Evolutionary conservation across 2,113 vertebrate genomes (phyloP).

Genomic region (Apistogramma diplotaenia): DNA sequence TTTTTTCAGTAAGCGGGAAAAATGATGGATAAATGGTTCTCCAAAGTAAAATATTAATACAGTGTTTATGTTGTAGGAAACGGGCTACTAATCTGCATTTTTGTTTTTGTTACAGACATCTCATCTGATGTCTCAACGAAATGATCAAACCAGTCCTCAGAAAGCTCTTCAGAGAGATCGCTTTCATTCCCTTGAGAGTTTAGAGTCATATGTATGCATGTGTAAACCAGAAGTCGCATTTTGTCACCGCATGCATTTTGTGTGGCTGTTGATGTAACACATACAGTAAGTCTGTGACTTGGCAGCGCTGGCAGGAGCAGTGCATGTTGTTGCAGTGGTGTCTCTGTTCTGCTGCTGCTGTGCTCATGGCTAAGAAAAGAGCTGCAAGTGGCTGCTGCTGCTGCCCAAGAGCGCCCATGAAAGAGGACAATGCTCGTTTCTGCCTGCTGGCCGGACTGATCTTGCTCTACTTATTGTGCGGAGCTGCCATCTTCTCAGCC

Average conservation of each 20-base stretch:
- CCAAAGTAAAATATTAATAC: neutral
- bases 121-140: neutral
- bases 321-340: slow-evolving; percentile 54
- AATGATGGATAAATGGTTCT: neutral
- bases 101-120: slow-evolving; percentile 6
- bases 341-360: slow-evolving; percentile 26
- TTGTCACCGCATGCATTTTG: neutral
- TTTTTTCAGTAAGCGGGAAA: neutral
- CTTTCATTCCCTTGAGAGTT: neutral
- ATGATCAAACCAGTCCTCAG: neutral
- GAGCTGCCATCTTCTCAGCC: slow-evolving; percentile 79
- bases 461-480: slow-evolving; percentile 78
- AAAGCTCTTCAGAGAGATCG: neutral
- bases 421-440: slow-evolving; percentile 81
- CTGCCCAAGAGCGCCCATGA: slow-evolving; percentile 72
- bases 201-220: neutral
- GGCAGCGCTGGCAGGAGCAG: neutral
- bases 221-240: neutral
- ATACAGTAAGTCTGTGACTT: slow-evolving; percentile 11
- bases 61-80: neutral
- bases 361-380: slow-evolving; percentile 75
- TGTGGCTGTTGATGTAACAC: slow-evolving; percentile 6
- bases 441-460: slow-evolving; percentile 78
- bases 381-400: slow-evolving; percentile 62
- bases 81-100: neutral